phyloP scores from a whole-genome alignment of 2,797 vertebrate species.

The Tokudaia muenninki region DNA sequence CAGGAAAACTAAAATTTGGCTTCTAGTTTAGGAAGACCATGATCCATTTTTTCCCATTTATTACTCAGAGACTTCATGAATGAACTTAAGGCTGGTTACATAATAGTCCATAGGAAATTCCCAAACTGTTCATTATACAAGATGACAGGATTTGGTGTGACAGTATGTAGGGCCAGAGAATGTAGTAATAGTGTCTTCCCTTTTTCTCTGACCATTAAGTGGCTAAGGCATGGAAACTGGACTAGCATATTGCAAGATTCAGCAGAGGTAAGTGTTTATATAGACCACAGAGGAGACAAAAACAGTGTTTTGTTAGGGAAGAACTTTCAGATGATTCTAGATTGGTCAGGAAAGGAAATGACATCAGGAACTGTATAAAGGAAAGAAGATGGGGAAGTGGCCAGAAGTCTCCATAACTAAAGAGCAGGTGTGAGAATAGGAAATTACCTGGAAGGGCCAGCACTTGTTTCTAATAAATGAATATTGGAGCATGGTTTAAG shows the following conservation, averaged over 20 bases:
- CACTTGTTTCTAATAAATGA: not conserved
- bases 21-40: not conserved
- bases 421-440: constrained; percentile 24
- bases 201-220: not conserved
- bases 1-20: not conserved
- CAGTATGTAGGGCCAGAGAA: not conserved
- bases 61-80: not conserved
- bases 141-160: not conserved
- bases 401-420: not conserved
- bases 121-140: not conserved
- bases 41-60: not conserved
- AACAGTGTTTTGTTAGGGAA: constrained; percentile 32
- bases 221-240: not conserved
- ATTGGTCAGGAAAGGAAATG: constrained; percentile 29
- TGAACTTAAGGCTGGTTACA: constrained; percentile 18
- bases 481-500: not conserved
- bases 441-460: not conserved
- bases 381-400: constrained; percentile 4
- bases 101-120: not conserved
- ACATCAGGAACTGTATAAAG: constrained; percentile 23
- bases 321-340: constrained; percentile 40
- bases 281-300: not conserved
- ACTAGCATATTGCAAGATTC: not conserved
- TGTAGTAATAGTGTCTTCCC: not conserved
- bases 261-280: not conserved